Evolutionary conservation across 2,797 vertebrate species (phyloP), one percentile per base, ranked within the genome.

Genomic region (Emydoidea blandingii): DNA sequence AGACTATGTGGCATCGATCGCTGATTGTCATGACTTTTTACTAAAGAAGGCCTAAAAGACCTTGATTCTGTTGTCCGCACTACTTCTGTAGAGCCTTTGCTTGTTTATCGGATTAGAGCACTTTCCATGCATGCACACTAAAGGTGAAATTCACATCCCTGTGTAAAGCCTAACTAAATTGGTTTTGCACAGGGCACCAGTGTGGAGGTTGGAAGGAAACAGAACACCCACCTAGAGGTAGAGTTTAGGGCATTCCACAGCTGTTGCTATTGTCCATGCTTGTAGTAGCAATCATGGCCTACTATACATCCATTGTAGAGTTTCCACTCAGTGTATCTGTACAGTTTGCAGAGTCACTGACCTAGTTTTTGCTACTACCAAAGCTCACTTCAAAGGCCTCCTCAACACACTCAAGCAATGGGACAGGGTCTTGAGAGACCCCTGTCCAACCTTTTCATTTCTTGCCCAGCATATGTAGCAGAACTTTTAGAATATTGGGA

Each of bases 151-250:
- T 92, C 86, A 44, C 41, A 18, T 50, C 41, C 53, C 82, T 1
- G 1, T 93, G 78, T 91, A 94, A 95, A 97, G 83, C 88, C 81
- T 47, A 87, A 47, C 83, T 76, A 89, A 91, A 94, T 41, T 16
- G 37, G 9, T 72, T 92, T 84, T 88, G 79, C 81, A 57, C 25
- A 65, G 65, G 89, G 62, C 53, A 72, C 53, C 0, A 0, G 53
- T 50, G 34, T 1, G 0, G 4, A 65, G 25, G 78, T 19, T 2
- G 1, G 79, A 54, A 88, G 25, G 29, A 81, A 95, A 47, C 50
- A 91, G 88, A 96, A 93, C 91, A 91, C 62, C 80, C 29, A 29
- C 88, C 74, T 89, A 94, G 93, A 95, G 18, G 31, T 3, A 1
- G 84, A 83, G 62, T 27, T 92, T 2, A 47, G 72, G 59, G 76